Evolutionary conservation across 2,113 vertebrate species (phyloP).

Genomic region (Oxygymnocypris stewartii): DNA sequence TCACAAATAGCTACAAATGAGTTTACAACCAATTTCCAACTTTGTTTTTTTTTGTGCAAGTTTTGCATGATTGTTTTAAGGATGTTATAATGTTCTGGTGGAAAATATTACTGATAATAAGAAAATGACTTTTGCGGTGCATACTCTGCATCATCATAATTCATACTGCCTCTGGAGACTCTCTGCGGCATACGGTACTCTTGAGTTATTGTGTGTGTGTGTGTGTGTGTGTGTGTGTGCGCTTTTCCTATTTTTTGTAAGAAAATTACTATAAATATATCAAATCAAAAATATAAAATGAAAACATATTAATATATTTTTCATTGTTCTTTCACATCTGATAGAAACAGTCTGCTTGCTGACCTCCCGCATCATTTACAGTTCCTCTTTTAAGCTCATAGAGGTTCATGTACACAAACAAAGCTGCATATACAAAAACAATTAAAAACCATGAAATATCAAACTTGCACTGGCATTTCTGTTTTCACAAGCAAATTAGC

Average conservation of each 20-base stretch:
- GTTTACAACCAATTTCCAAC: too few species aligned
- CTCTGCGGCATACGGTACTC: neutral
- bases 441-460: neutral
- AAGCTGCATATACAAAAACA: neutral
- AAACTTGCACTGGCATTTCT: neutral
- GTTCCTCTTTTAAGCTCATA: neutral
- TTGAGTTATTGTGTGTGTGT: neutral
- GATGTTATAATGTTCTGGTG: neutral
- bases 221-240: too few species aligned
- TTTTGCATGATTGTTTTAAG: too few species aligned
- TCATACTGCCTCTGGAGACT: constrained; percentile 34
- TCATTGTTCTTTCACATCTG: neutral
- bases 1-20: too few species aligned
- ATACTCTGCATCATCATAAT: constrained; percentile 2
- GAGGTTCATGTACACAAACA: neutral
- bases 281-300: neutral
- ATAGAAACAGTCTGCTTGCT: neutral
- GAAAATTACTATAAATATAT: too few species aligned
- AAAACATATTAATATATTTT: too few species aligned
- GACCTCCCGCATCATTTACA: neutral
- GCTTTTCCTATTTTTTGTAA: too few species aligned
- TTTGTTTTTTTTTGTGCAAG: too few species aligned
- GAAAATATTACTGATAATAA: neutral
- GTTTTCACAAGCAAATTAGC: neutral
- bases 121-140: too few species aligned